Base-by-base conservation (phyloP, 2,797 vertebrate genomes). In the Coccyzus lansbergi region DNA sequence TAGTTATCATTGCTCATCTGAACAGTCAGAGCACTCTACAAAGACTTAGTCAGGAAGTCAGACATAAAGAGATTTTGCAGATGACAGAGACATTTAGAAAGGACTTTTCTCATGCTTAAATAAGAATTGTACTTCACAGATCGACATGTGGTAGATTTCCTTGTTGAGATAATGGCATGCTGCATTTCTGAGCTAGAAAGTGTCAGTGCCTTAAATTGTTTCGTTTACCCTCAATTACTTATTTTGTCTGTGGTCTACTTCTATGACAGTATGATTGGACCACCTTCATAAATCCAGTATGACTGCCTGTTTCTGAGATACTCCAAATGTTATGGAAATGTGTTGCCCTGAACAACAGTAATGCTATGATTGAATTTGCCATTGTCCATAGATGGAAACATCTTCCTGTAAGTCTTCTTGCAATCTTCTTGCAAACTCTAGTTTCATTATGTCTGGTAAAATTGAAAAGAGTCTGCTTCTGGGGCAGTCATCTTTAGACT, bases 21-120 rank as follows among this genome's bases (percentile, higher is more conserved):
- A 75, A 78, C 63, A 80, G 95, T 92, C 87, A 97, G 72, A 97
- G 72, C 55, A 71, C 71, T 80, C 94, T 71, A 83, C 56, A 67
- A 86, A 94, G 75, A 69, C 72, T 93, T 87, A 71, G n/a, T 22
- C 79, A 62, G 64, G 64, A 79, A 95, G 22, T 69, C 44, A 92
- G 48, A 63, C 0, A 0, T 34, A 26, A 85, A 92, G 89, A 82
- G 46, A 33, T 81, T 94, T 76, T 70, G 49, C 60, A 78, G 76
- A 44, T 52, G 78, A 80, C 40, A 0, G 2, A 92, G 70, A 74
- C 42, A 33, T 81, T 92, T 82, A 48, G n/a, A 90, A 72, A 83
- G 63, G 70, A 70, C 52, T 88, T 94, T 36, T 94, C 88, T 88
- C 3, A 3, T 86, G 56, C 80, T 81, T 90, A 91, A 96, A 90